Percentiles rank a stretch among this genome's conserved stretches.
Evolutionary conservation across 2,888 invertebrate genomes (phyloP).

Genomic region (Geotrupes spiniger): DNA sequence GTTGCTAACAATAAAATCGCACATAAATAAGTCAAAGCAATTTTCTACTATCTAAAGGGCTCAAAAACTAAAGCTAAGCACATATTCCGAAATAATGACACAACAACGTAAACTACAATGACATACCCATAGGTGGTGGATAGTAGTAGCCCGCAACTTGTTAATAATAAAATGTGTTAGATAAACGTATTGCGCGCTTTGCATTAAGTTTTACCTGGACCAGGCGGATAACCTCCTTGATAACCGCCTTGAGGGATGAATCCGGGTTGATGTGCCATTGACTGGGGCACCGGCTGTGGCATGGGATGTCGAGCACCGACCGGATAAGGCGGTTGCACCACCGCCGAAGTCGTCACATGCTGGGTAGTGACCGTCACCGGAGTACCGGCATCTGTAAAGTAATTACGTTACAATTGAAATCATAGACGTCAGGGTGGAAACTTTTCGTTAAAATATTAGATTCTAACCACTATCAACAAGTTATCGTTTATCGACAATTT

Average conservation of each 20-base stretch:
- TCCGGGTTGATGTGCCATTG: neutral
- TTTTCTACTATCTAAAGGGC: no score
- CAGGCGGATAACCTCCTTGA: neutral
- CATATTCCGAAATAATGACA: no score
- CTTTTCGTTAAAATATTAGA: no score
- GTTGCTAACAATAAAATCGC: no score
- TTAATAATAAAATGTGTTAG: neutral
- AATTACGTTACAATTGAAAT: no score
- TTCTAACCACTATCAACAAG: no score
- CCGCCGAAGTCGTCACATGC: neutral
- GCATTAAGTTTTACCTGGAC: neutral
- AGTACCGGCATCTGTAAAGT: neutral
- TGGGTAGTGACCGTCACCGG: constrained; percentile 1
- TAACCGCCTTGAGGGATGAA: neutral
- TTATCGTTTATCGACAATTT: no score
- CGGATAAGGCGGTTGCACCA: neutral
- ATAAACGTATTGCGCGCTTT: neutral
- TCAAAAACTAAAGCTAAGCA: no score
- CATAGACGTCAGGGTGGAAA: no score
- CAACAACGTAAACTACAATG: neutral
- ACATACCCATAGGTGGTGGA: constrained; percentile 5
- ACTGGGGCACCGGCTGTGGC: neutral
- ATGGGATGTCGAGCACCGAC: neutral
- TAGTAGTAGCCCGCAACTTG: neutral
- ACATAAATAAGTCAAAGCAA: no score